Evolutionary conservation across 2,888 invertebrate genomes (phyloP).

Genomic region (Drosophila silvestris): DNA sequence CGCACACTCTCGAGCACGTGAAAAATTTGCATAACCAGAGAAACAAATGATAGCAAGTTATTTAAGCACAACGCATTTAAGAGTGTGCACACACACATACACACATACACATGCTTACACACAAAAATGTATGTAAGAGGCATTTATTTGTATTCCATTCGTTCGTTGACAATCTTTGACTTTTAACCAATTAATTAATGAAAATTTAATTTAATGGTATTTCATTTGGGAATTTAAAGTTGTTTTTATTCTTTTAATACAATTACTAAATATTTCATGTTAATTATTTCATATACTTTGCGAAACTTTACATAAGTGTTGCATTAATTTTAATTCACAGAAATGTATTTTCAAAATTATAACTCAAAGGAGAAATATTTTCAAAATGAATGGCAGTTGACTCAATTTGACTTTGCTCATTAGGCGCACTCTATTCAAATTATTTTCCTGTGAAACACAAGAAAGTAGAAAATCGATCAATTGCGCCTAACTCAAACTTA

Average conservation of each 20-base stretch:
- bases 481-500: not conserved
- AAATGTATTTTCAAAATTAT: not conserved
- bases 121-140: not conserved
- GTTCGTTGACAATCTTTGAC: conserved; percentile 28
- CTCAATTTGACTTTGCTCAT: not conserved
- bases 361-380: not conserved
- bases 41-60: conserved; percentile 38
- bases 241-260: too few species aligned
- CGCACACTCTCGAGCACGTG: conserved; percentile 7
- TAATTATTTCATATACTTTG: not conserved
- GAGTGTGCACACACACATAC: not conserved
- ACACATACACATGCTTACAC: not conserved
- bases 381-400: not conserved
- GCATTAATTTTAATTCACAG: not conserved
- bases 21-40: conserved; percentile 10
- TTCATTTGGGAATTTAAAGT: not conserved
- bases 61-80: conserved; percentile 29
- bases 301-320: not conserved
- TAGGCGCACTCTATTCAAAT: not conserved
- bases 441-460: not conserved
- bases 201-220: conserved; percentile 5
- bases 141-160: conserved; percentile 19
- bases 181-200: conserved; percentile 21
- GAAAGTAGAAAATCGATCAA: not conserved
- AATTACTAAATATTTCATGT: not conserved